Evolutionary conservation across 2,888 invertebrate genomes (phyloP), one percentile per base, ranked within the genome.

Genomic region (Tetrapedia diversipes): DNA sequence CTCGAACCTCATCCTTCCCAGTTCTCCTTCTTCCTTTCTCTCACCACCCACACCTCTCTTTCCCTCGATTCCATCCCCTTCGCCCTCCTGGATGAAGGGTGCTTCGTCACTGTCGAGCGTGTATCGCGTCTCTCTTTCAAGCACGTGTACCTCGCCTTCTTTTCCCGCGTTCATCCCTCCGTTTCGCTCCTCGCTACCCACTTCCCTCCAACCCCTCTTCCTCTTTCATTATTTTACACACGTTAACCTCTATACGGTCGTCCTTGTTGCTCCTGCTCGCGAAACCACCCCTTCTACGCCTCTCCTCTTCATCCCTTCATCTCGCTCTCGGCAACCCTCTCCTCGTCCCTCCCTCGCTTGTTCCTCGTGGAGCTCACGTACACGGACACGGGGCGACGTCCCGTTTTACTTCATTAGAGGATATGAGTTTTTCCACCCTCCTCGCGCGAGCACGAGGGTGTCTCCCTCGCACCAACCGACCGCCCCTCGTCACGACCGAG

Each of bases 371-470:
- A 19, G 22, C 11, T 10, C 66, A 49, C 71, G 14, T 16, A 65
- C 66, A 49, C 63, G 65, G 45, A 53, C 51, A 60, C 41, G 24
- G 59, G 32, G 51, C 79, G 75, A 78, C 81, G 82, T 84, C 83
- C 86, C 81, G 87, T 87, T 88, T 88, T 86, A 86, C 88, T 88
- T 88, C 87, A 88, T 88, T 88, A 88, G 84, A 86, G 87, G 86
- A 87, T 89, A 87, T 86, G 88, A 88, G 86, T 87, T 87, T 86
- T 83, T 87, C 86, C 84, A 84, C 83, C 84, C 86, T 85, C 67
- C 64, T 78, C 76, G 72, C 71, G 65, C 66, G 74, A 77, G 47
- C 57, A 65, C 69, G 63, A 70, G 69, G 75, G 67, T 70, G 57
- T 59, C 74, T 75, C 65, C 65, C 70, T 71, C 68, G 68, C 81